phyloP scores from a whole-genome alignment of 2,888 invertebrate genomes.

The Chrysodeixis includens region DNA sequence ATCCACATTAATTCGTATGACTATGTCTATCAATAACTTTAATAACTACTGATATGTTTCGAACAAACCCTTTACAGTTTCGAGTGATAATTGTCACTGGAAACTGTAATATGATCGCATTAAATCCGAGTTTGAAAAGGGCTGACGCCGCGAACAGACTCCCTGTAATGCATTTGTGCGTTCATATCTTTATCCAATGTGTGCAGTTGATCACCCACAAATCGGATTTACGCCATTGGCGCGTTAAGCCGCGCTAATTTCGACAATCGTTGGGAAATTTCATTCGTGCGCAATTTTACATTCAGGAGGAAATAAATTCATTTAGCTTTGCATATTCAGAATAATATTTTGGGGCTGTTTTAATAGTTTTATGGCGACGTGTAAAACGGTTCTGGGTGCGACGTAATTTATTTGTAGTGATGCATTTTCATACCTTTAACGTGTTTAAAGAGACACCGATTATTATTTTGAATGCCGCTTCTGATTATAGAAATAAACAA shows the following conservation, averaged over 20 bases:
- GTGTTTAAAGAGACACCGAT: no score
- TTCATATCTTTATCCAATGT: constrained; percentile 53
- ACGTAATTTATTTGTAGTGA: constrained; percentile 15
- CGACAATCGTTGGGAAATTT: constrained; percentile 57
- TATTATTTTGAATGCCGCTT: no score
- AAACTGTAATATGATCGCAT: constrained; percentile 17
- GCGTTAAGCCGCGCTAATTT: constrained; percentile 68
- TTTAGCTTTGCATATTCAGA: constrained; percentile 54
- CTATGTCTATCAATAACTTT: no score
- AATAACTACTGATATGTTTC: no score
- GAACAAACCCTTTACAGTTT: background rate
- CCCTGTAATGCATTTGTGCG: constrained; percentile 36
- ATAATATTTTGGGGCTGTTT: constrained; percentile 40
- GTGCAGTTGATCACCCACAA: constrained; percentile 58
- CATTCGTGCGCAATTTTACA: constrained; percentile 49
- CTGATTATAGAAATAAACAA: no score
- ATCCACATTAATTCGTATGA: no score
- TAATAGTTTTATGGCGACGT: constrained; percentile 30
- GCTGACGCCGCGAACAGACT: constrained; percentile 21
- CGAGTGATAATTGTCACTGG: constrained; percentile 1
- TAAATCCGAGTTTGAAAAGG: constrained; percentile 19
- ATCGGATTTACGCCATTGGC: constrained; percentile 63
- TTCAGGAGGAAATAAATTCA: constrained; percentile 55
- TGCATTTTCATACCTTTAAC: background rate
- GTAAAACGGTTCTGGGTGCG: constrained; percentile 13